Base-by-base conservation (phyloP, 2,888 invertebrate species). In the Glyphotaelius pellucidus region DNA sequence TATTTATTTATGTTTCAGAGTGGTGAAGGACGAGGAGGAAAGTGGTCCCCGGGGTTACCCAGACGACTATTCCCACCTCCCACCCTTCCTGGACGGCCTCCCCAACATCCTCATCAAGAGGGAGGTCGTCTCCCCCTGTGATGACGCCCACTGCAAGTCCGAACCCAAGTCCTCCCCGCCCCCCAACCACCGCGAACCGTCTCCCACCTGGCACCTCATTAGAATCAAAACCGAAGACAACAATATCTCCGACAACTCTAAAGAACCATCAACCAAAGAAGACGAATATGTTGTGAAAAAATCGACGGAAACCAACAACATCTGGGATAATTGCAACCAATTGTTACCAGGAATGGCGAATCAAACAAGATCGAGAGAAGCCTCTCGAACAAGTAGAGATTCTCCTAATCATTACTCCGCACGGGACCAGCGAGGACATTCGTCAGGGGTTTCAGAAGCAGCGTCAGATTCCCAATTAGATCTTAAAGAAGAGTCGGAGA, bases 21-120 rank as follows among this genome's bases (percentile, higher is more conserved):
- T 81, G 31, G 80, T 89, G 19, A 92, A 92, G 38, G 81, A 90
- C 1, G 89, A 90, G 30, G 89, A 90, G 14, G 92, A 92, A 30
- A 90, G 52, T 52, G 52, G 79, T n/a, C 15, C 67, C 42, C 88
- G 84, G 32, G 91, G 90, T 52, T 91, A 88, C 32, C 93, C 90
- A 15, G 93, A 92, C 9, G 93, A 93, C 31, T 92, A 93, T 67
- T 88, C 93, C 52, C 92, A 93, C 52, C 91, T 92, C 84, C 92
- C 93, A 7, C 92, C 93, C 11, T 88, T 84, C 35, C 38, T 87
- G 25, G 90, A 91, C 67, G 79, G 84, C 3, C 47, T 80, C 25
- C 32, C 30, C 19, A 67, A 84, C 11, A 90, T 85, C 14, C 52
- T 89, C n/a, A 89, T 91, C 83, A 91, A 91, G 83, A n/a, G 84